Evolutionary conservation across 2,888 invertebrate genomes (phyloP).

Genomic region (Tanypteryx hageni): DNA sequence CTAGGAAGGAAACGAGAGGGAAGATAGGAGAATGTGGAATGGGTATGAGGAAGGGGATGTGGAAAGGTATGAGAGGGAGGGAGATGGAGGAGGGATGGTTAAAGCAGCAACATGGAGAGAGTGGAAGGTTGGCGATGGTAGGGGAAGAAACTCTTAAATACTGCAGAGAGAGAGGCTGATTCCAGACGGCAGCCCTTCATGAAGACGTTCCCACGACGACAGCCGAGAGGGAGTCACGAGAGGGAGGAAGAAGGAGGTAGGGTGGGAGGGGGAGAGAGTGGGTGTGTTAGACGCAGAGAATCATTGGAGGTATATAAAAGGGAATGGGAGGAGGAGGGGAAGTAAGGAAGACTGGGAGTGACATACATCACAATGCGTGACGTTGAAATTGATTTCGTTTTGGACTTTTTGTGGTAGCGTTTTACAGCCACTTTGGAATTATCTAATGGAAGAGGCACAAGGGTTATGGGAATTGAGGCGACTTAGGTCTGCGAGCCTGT

Average conservation of each 20-base stretch:
- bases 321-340: background rate
- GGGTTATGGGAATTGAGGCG: constrained; percentile 3
- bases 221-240: background rate
- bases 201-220: constrained; percentile 59
- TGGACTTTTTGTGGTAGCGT: background rate
- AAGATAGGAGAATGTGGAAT: background rate
- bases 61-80: background rate
- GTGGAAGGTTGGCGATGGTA: background rate
- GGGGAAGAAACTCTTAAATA: background rate
- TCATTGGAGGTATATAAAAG: background rate
- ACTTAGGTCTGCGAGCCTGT: constrained; percentile 22
- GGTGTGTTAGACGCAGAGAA: background rate
- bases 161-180: constrained; percentile 6
- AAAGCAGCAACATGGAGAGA: background rate
- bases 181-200: constrained; percentile 51
- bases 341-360: constrained; percentile 4
- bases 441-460: constrained; percentile 32
- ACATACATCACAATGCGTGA: constrained; percentile 52
- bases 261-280: background rate
- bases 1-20: background rate
- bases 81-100: background rate
- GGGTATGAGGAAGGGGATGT: background rate
- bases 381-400: constrained; percentile 33
- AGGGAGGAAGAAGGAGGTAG: background rate
- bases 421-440: constrained; percentile 46